These are phyloP conservation scores for Macrophya alboannulata DNA, from an alignment of 2,888 invertebrate species.

Conservation along the genomic window DNA sequence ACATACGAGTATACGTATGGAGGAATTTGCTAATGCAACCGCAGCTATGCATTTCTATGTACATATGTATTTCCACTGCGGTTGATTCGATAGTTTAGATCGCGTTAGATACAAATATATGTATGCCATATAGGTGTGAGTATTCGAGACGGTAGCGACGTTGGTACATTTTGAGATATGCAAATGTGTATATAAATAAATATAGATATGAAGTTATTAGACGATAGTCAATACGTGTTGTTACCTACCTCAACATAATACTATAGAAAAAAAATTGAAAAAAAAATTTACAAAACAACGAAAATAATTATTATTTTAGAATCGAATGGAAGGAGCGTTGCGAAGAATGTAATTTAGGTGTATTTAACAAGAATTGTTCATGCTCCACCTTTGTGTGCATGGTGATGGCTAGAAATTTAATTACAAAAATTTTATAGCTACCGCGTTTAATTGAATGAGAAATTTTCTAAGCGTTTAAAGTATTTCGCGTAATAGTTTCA, in stretches of 20 bases:
- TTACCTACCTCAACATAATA: too few relatives aligned
- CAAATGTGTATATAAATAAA: neutral
- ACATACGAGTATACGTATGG: neutral
- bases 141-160: neutral
- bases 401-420: neutral
- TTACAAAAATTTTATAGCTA: slow-evolving; percentile 1
- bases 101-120: slow-evolving; percentile 7
- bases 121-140: too few relatives aligned
- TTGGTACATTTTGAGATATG: neutral
- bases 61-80: slow-evolving; percentile 16
- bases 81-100: slow-evolving; percentile 16
- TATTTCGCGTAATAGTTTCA: slow-evolving; percentile 23
- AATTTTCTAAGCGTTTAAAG: neutral
- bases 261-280: too few relatives aligned
- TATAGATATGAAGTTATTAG: neutral
- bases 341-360: too few relatives aligned
- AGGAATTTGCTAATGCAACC: slow-evolving; percentile 44
- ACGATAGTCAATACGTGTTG: neutral
- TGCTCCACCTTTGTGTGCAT: too few relatives aligned
- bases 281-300: too few relatives aligned
- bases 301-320: too few relatives aligned
- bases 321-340: too few relatives aligned
- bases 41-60: slow-evolving; percentile 44
- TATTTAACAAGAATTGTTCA: too few relatives aligned
- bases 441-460: slow-evolving; percentile 14